Evolutionary conservation across 2,888 invertebrate genomes (phyloP).

Genomic region (Neoaliturus tenellus): DNA sequence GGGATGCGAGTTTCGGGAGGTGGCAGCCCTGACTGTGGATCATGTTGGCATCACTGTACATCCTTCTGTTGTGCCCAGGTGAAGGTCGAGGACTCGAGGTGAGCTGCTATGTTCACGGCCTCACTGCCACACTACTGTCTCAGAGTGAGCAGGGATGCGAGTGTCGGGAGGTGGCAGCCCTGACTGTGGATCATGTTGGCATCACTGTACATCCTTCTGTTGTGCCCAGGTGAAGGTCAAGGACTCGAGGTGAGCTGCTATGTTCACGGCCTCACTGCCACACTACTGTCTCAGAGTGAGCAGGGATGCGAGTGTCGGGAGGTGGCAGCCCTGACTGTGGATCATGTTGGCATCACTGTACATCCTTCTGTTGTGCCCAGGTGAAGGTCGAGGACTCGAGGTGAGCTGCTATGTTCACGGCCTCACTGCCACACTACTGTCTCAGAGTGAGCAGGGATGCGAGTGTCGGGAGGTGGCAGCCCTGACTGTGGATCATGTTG

Average conservation of each 20-base stretch:
- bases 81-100: constrained; percentile 60
- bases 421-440: constrained; percentile 72
- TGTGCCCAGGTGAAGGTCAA: not conserved
- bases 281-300: constrained; percentile 73
- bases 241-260: constrained; percentile 70
- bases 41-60: no score
- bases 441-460: constrained; percentile 73
- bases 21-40: no score
- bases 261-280: constrained; percentile 73
- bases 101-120: constrained; percentile 72
- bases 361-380: constrained; percentile 48
- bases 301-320: constrained; percentile 68
- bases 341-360: constrained; percentile 70
- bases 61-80: not conserved
- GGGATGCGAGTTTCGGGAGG: no score
- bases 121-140: constrained; percentile 72
- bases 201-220: constrained; percentile 65
- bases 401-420: constrained; percentile 72
- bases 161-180: not conserved
- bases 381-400: constrained; percentile 41
- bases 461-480: not conserved
- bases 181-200: constrained; percentile 71
- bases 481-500: constrained; percentile 71
- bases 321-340: constrained; percentile 67
- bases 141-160: constrained; percentile 72